A percentile compares a stretch with the other conserved stretches of the same genome.
Evolutionary conservation across 2,888 invertebrate species (phyloP).

Genomic region (Augochlorella aurata): DNA sequence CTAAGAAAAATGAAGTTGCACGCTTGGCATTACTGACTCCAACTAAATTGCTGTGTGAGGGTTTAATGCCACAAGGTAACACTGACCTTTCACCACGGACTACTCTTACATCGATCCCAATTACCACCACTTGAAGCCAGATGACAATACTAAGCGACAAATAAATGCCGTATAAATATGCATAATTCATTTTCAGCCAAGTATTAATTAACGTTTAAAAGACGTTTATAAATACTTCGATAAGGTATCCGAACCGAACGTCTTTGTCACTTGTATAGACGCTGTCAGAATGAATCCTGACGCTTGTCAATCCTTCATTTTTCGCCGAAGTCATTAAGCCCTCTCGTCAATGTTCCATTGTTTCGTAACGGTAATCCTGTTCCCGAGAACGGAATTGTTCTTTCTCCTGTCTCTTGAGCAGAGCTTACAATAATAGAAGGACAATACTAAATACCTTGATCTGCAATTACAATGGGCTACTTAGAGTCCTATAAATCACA

Average conservation of each 20-base stretch:
- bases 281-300: not conserved
- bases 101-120: no score
- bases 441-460: conserved; percentile 60
- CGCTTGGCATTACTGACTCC: no score
- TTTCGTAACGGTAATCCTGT: conserved; percentile 19
- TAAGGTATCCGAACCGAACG: not conserved
- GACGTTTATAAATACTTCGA: not conserved
- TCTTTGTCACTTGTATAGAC: not conserved
- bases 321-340: not conserved
- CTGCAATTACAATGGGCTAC: conserved; percentile 66
- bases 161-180: not conserved
- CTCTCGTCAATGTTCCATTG: not conserved
- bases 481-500: conserved; percentile 65
- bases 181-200: not conserved
- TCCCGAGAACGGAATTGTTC: not conserved
- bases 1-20: no score
- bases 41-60: no score
- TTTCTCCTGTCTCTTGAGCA: conserved; percentile 25
- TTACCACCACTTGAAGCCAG: no score
- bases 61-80: no score
- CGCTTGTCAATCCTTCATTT: not conserved
- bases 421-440: conserved; percentile 44
- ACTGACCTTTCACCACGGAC: no score
- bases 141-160: not conserved
- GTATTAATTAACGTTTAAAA: not conserved